Evolutionary conservation across 2,888 invertebrate species (phyloP), one percentile per base, ranked within the genome.

Genomic region (Teleogryllus oceanicus): DNA sequence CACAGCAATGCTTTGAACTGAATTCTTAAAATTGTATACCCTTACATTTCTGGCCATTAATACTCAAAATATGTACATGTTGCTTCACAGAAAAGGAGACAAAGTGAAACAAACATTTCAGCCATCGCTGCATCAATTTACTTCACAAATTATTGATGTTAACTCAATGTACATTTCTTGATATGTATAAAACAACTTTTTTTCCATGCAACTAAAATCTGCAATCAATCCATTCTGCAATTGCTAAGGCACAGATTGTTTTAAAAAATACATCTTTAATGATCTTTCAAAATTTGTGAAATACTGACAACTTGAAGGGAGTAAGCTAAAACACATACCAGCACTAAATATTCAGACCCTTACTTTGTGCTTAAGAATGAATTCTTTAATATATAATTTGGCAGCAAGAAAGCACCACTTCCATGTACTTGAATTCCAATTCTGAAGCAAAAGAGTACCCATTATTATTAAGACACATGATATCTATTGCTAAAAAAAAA

Each of bases 201-300:
- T 18, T 62, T 62, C 62, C 62, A 62, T 62, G 62, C 62, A 62
- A 62, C 62, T 62, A 18, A 62, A 62, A 62, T 62, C 62, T 18
- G 62, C 62, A 62, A 62, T 62, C 62, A 62, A 62, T 62, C 62
- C 62, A 62, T 62, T 62, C n/a, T 62, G 62, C 62, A 62, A 62
- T 18, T 62, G 62, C 62, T 62, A 62, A 62, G 62, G 62, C 62
- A 62, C 62, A 62, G 62, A 62, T 62, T 62, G 62, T 62, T 62
- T 13, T 62, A 62, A 62, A 62, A 62, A 62, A 62, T 62, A 62
- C 62, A 62, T 62, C 13, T 62, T 62, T 62, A 62, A 62, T 62
- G 62, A 62, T 62, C 62, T 62, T 13, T 62, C n/a, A 62, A 62
- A 62, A 37, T 37, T 37, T n/a, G n/a, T 62, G 62, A 62, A 62